These are phyloP conservation scores for Euwallacea fornicatus DNA, from an alignment of 1,140 invertebrate genomes.

Conservation along the genomic window DNA sequence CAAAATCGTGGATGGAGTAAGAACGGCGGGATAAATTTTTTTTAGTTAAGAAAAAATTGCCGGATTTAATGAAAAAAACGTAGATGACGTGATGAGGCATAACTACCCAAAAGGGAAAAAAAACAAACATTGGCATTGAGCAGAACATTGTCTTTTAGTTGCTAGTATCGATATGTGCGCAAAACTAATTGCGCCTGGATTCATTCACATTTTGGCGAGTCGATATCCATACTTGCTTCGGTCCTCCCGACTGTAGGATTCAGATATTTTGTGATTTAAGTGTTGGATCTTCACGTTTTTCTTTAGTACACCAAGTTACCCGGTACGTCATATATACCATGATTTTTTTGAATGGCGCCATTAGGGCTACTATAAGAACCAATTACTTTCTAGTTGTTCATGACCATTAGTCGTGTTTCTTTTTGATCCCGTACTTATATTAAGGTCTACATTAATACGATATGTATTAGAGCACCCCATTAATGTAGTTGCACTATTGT, in stretches of 20 bases:
- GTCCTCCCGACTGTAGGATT: slow-evolving; percentile 27
- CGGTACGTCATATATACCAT: too few species aligned
- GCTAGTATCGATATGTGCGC: slow-evolving; percentile 40
- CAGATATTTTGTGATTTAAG: slow-evolving; percentile 24
- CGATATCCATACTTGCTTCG: slow-evolving; percentile 39
- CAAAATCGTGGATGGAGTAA: background rate
- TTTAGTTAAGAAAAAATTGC: background rate
- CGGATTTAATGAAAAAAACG: background rate
- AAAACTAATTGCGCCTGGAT: slow-evolving; percentile 27
- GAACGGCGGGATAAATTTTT: background rate
- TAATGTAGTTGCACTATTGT: too few species aligned
- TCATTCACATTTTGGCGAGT: slow-evolving; percentile 38
- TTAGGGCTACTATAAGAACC: too few species aligned
- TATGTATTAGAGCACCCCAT: too few species aligned
- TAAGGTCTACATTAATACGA: too few species aligned
- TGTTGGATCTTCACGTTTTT: slow-evolving; percentile 29
- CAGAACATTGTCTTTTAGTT: slow-evolving; percentile 37
- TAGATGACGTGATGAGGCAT: slow-evolving; percentile 33
- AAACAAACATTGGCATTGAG: slow-evolving; percentile 37
- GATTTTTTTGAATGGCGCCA: too few species aligned
- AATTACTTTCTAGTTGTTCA: too few species aligned
- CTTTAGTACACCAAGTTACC: background rate
- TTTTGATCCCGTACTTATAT: too few species aligned
- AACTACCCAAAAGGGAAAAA: slow-evolving; percentile 33
- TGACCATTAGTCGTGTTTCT: too few species aligned